phyloP scores from a whole-genome alignment of 2,113 vertebrate genomes.

The Anseranas semipalmata region DNA sequence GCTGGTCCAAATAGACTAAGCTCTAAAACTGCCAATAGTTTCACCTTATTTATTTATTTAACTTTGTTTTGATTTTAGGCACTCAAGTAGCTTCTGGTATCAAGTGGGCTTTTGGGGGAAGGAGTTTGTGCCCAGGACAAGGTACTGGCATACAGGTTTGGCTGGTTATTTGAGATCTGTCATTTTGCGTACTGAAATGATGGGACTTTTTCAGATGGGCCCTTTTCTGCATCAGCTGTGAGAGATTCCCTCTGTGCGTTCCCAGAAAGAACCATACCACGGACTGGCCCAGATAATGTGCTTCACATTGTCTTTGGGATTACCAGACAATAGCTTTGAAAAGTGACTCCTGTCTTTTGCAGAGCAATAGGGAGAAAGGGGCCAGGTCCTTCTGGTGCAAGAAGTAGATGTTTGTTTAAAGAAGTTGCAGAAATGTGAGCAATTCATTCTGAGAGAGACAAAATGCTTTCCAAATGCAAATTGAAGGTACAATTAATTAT shows the following conservation, averaged over 20 bases:
- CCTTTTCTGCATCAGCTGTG: not conserved
- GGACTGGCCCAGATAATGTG: not conserved
- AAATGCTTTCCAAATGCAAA: not conserved
- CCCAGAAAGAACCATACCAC: rapidly evolving
- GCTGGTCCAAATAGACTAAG: not conserved
- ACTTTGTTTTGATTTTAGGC: not conserved
- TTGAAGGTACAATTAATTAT: not conserved
- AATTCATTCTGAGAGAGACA: not conserved
- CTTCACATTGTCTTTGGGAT: not conserved
- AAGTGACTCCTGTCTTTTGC: not conserved
- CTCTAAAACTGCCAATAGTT: not conserved
- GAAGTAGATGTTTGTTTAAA: not conserved
- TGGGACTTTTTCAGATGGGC: not conserved
- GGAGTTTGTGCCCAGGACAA: no score
- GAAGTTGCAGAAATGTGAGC: not conserved
- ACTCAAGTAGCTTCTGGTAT: not conserved
- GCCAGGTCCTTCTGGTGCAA: no score
- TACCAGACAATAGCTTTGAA: not conserved
- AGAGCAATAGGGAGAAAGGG: rapidly evolving
- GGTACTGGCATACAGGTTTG: rapidly evolving
- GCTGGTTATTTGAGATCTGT: not conserved
- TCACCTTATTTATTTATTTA: not conserved
- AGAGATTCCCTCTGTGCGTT: not conserved
- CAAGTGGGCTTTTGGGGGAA: not conserved
- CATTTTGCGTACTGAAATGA: rapidly evolving